Base-by-base conservation (phyloP, 2,797 vertebrate genomes). In the Gila robusta region DNA sequence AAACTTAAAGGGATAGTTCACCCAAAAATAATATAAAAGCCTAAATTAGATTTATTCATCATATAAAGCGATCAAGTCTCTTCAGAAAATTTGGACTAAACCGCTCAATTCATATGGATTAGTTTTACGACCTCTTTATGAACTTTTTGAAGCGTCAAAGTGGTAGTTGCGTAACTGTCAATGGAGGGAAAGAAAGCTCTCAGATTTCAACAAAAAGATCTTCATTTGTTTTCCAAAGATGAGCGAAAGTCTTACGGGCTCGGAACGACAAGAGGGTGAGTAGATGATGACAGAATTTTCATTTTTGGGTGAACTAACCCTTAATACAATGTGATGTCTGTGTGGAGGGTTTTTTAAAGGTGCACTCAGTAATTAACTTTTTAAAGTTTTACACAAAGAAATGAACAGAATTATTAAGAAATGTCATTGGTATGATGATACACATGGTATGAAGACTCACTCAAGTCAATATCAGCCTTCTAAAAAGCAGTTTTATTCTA, bases 151-250 rank as follows among this genome's bases (percentile, higher is more conserved):
- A 11, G n/a, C 23, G 10, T 62, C 56, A 62, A 12, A 62, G n/a
- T 59, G 56, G 56, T 62, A 62, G 56, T 62, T 62, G 56, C n/a
- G 56, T 62, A 62, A 10, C 23, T 62, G 56, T 62, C 56, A 62
- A 62, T 26, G 56, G n/a, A 62, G 56, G 56, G 10, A 62, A n/a
- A 62, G 56, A 62, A 62, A 11, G 23, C 56, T 62, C 56, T 62
- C 56, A 62, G 56, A 62, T 62, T 62, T 62, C 56, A 62, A n/a
- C 56, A 62, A 62, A 62, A 62, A 62, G 56, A 62, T 62, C 56
- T 62, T 62, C 56, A 26, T 62, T 62, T 62, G 23, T 62, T 62
- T 62, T 62, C n/a, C n/a, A n/a, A 62, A 62, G 56, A 62, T 62
- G 56, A 62, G 23, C 0, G 56, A 62, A 62, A 62, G 56, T 62